Conservation (phyloP, 2,113 vertebrate species). For the Copsychus sechellarum region DNA sequence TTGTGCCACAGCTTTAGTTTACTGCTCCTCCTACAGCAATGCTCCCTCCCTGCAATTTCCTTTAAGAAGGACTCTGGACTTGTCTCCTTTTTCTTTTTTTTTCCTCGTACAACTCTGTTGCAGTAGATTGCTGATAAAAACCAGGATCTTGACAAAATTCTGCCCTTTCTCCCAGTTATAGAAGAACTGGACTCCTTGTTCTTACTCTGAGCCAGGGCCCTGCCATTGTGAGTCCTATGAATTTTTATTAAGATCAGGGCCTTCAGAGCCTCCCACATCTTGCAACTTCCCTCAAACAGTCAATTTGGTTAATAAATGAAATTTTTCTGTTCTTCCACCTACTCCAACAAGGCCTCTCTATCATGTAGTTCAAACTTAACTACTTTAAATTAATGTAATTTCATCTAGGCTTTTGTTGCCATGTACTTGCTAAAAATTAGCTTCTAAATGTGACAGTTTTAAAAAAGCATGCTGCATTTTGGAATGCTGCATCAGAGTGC, state of each 20-base stretch:
- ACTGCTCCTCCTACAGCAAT: neutral
- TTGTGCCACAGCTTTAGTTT: neutral
- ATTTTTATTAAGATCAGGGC: neutral
- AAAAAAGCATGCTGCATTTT: neutral
- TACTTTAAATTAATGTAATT: neutral
- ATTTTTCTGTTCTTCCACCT: conserved; percentile 7
- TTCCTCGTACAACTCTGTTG: neutral
- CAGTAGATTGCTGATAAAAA: neutral
- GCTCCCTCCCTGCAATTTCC: neutral
- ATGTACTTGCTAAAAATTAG: neutral
- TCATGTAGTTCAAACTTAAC: neutral
- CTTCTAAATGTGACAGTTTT: neutral
- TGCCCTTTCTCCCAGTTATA: neutral
- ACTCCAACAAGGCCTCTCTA: neutral
- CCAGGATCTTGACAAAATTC: neutral
- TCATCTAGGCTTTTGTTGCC: neutral
- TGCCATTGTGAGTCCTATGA: neutral
- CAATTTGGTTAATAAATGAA: neutral
- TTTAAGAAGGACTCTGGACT: neutral
- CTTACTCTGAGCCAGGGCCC: neutral
- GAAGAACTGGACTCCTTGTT: neutral
- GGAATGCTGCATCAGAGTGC: neutral
- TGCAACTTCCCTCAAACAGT: neutral
- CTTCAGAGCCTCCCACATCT: neutral
- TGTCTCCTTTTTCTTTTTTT: neutral